Evolutionary conservation across 2,113 vertebrate species (phyloP).

Genomic region (Grantiella picta): DNA sequence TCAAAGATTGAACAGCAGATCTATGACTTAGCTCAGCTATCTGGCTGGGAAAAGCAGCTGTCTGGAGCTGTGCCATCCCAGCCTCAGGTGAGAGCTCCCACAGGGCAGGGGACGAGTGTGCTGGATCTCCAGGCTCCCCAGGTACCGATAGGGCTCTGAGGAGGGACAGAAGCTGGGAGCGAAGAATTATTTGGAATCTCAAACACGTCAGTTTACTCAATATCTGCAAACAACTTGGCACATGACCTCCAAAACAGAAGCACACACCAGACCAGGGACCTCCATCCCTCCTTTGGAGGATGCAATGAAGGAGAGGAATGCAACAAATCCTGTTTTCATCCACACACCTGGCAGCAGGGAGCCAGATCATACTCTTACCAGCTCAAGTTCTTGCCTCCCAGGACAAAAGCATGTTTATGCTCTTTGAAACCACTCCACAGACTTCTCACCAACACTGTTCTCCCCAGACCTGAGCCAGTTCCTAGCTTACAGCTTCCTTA

Average conservation of each 20-base stretch:
- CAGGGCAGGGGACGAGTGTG: background rate
- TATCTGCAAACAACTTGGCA: background rate
- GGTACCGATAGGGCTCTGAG: background rate
- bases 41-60: background rate
- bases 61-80: background rate
- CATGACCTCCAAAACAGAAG: background rate
- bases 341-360: background rate
- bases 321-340: background rate
- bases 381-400: background rate
- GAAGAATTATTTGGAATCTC: background rate
- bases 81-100: fast-evolving
- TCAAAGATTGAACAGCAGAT: background rate
- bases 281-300: background rate
- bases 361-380: background rate
- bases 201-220: background rate
- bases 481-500: background rate
- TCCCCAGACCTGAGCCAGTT: background rate
- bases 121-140: background rate
- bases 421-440: background rate
- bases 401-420: background rate
- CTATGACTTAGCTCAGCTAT: fast-evolving
- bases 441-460: background rate
- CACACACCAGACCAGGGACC: background rate
- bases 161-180: background rate
- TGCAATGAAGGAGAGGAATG: background rate